Base-by-base conservation (phyloP, 2,888 invertebrate species). In the Aphelenchoides bicaudatus region DNA sequence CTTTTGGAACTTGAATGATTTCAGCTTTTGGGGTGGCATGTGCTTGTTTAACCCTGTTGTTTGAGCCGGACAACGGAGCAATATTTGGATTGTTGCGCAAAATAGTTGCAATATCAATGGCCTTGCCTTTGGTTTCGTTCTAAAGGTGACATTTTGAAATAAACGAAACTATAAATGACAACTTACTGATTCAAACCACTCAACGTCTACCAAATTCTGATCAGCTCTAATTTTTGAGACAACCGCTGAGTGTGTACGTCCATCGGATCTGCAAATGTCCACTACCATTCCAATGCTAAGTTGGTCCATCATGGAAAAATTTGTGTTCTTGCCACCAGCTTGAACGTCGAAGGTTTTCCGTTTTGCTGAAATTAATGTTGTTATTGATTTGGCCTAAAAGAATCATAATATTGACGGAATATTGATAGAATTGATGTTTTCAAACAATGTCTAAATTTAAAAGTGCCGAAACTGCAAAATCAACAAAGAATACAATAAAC, bases 41-140 rank as follows among this genome's bases (percentile, higher is more conserved):
- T n/a, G n/a, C n/a, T n/a, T n/a, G n/a, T n/a, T n/a, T n/a, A n/a
- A n/a, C n/a, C n/a, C n/a, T 10, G 43, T 43, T 25, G 10, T 43
- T 25, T n/a, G 43, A 6, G 43, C 43, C 16, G 23, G 21, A 19
- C 43, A 43, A 43, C 43, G 25, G 43, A 8, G 43, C 43, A n/a
- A 43, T 43, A 19, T 43, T 43, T n/a, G 75, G 76, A 61, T 78
- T 78, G 47, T 72, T 51, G 30, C 57, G 63, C 8, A 73, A 56
- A 8, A 78, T 39, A 34, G 60, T 54, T 19, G 59, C 59, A 23
- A 74, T 39, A 52, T 73, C 68, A 62, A 84, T 82, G 86, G 96
- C 96, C 84, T 98, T 98, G 79, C 96, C 98, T 84, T 99, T 98
- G 50, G 96, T 96, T 84, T 98, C 98, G 68, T 91, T 92, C 74